Conservation (phyloP, 23 tunicate species). For the Ascidia mentula region DNA sequence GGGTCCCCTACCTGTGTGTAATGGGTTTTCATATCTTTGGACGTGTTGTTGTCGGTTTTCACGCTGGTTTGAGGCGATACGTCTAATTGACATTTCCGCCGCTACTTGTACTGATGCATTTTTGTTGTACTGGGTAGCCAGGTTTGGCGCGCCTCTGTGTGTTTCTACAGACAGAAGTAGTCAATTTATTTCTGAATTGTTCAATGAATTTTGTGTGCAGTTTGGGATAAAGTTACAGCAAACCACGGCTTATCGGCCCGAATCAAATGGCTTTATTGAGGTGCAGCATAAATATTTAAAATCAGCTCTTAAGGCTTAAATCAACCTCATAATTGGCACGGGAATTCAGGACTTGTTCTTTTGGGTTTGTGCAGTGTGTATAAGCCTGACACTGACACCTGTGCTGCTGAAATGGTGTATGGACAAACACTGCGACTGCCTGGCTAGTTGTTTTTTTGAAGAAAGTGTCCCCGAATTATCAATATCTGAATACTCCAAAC, state of each 20-base stretch:
- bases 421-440: slow-evolving; percentile 32
- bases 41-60: slow-evolving; percentile 1
- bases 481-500: not conserved
- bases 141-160: not conserved
- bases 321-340: slow-evolving; percentile 14
- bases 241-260: slow-evolving; percentile 21
- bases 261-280: not conserved
- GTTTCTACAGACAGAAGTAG: not conserved
- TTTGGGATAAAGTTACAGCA: no score
- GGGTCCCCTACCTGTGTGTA: not conserved
- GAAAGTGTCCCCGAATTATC: not conserved
- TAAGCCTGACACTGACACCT: slow-evolving; percentile 9
- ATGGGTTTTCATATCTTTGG: slow-evolving; percentile 16
- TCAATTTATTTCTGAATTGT: not conserved
- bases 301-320: slow-evolving; percentile 18
- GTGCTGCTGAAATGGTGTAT: not conserved
- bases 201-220: not conserved
- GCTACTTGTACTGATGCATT: not conserved
- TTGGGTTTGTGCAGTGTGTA: slow-evolving; percentile 14
- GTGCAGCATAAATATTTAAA: not conserved
- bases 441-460: slow-evolving; percentile 17
- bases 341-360: no score
- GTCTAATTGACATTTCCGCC: not conserved
- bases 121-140: slow-evolving; percentile 15
- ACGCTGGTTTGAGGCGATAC: no score